A percentile compares a stretch with the other conserved stretches of the same genome.
Evolutionary conservation across 2,113 vertebrate genomes (phyloP).

Genomic region (Misgurnus anguillicaudatus): DNA sequence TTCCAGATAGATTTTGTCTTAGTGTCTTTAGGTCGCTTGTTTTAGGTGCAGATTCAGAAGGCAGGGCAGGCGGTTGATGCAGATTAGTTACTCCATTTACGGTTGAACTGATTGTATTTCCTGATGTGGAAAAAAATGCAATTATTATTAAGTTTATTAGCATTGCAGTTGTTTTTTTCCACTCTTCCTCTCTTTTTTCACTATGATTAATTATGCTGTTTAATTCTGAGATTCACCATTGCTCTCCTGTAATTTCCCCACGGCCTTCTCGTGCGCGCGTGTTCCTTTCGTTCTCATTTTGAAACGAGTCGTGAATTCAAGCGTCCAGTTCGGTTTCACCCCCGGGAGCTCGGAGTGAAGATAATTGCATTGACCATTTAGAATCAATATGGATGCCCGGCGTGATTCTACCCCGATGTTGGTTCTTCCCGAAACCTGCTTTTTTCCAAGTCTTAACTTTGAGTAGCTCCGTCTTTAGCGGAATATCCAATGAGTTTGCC

Average conservation of each 20-base stretch:
- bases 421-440: conserved; percentile 27
- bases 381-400: conserved; percentile 50
- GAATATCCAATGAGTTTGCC: conserved; percentile 54
- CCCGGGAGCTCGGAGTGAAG: conserved; percentile 67
- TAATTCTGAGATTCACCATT: conserved; percentile 77
- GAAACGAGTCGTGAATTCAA: conserved; percentile 77
- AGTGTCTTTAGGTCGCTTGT: conserved; percentile 61
- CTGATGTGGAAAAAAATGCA: conserved; percentile 76
- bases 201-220: conserved; percentile 82
- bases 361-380: conserved; percentile 61
- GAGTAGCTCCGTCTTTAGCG: conserved; percentile 43
- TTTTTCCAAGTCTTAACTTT: conserved; percentile 45
- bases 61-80: conserved; percentile 59
- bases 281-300: conserved; percentile 64
- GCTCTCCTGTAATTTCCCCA: conserved; percentile 79
- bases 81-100: conserved; percentile 61
- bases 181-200: neutral
- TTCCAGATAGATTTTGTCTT: neutral
- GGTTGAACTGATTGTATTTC: conserved; percentile 73
- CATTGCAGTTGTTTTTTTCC: conserved; percentile 75
- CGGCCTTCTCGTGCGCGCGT: conserved; percentile 71
- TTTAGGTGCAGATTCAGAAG: conserved; percentile 54
- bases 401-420: conserved; percentile 39
- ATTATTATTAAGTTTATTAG: conserved; percentile 78
- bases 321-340: conserved; percentile 58